A percentile compares a stretch with the other conserved stretches of the same genome.
Conservation (phyloP, 1,140 invertebrate species). For the Philotrypesis tridentata region DNA sequence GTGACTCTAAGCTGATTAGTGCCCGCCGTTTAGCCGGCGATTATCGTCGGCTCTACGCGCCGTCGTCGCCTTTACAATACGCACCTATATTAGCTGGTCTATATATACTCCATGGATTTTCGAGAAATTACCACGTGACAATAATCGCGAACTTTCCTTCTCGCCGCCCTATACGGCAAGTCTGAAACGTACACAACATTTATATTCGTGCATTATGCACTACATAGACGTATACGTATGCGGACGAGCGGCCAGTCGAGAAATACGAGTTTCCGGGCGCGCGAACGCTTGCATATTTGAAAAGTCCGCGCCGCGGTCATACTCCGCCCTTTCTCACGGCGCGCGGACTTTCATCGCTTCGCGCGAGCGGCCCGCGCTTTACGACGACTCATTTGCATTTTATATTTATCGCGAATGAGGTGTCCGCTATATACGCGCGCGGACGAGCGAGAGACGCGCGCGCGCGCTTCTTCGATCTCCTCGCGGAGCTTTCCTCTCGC, state of each 20-base stretch:
- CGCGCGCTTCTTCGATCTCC: slow-evolving; percentile 16
- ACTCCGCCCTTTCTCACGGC: neutral
- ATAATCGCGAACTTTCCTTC: too few relatives aligned
- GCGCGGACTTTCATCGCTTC: slow-evolving; percentile 36
- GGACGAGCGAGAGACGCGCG: slow-evolving; percentile 21
- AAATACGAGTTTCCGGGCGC: too few relatives aligned
- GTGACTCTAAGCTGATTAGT: slow-evolving; percentile 33
- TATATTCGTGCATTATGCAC: too few relatives aligned
- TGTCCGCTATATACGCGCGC: slow-evolving; percentile 37
- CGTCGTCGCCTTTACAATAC: neutral
- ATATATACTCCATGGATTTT: too few relatives aligned
- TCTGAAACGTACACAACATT: too few relatives aligned
- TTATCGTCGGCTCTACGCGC: slow-evolving; percentile 14
- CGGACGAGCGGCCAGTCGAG: too few relatives aligned
- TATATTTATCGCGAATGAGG: slow-evolving; percentile 64
- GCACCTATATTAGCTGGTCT: too few relatives aligned
- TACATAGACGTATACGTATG: too few relatives aligned
- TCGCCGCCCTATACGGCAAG: too few relatives aligned
- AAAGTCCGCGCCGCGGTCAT: neutral
- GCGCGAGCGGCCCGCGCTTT: slow-evolving; percentile 53
- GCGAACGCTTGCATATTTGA: too few relatives aligned
- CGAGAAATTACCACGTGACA: too few relatives aligned
- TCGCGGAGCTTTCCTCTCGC: slow-evolving; percentile 31
- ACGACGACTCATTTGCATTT: slow-evolving; percentile 64
- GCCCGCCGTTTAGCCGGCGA: slow-evolving; percentile 23